Evolutionary conservation across 2,113 vertebrate genomes (phyloP).

Genomic region (Daphoenositta chrysoptera): DNA sequence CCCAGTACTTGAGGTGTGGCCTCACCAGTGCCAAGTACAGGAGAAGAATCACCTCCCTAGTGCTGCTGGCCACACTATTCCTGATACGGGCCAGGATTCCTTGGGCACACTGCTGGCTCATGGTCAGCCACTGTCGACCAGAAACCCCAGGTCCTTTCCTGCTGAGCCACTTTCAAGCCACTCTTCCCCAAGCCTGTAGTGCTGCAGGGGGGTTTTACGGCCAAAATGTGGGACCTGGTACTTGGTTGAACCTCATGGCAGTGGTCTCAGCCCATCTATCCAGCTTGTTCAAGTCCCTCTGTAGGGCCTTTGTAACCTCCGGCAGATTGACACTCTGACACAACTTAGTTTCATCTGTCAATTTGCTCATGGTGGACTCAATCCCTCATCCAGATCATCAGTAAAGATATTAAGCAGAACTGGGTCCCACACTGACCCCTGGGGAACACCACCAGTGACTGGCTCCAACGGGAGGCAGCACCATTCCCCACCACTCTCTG

Average conservation of each 20-base stretch:
- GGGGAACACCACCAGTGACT: background rate
- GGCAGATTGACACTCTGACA: background rate
- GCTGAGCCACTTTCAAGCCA: accelerated
- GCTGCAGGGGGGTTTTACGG: background rate
- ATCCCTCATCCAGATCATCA: background rate
- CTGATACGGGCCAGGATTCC: background rate
- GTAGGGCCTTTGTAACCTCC: background rate
- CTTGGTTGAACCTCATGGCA: background rate
- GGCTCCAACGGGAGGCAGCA: background rate
- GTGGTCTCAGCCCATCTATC: background rate
- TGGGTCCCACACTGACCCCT: background rate
- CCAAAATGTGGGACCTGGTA: background rate
- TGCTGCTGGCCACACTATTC: background rate
- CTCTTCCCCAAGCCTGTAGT: too few species aligned
- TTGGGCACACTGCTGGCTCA: background rate
- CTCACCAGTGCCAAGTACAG: background rate
- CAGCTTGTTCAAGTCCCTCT: background rate
- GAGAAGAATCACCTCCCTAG: background rate
- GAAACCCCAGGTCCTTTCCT: background rate
- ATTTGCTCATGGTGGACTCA: too few species aligned
- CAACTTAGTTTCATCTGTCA: background rate
- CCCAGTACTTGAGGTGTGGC: accelerated
- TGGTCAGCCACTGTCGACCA: background rate
- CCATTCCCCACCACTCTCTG: background rate
- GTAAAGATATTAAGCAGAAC: background rate